A percentile compares a stretch with the other conserved stretches of the same genome.
phyloP scores from a whole-genome alignment of 1,140 invertebrate genomes.

The Wasmannia auropunctata region DNA sequence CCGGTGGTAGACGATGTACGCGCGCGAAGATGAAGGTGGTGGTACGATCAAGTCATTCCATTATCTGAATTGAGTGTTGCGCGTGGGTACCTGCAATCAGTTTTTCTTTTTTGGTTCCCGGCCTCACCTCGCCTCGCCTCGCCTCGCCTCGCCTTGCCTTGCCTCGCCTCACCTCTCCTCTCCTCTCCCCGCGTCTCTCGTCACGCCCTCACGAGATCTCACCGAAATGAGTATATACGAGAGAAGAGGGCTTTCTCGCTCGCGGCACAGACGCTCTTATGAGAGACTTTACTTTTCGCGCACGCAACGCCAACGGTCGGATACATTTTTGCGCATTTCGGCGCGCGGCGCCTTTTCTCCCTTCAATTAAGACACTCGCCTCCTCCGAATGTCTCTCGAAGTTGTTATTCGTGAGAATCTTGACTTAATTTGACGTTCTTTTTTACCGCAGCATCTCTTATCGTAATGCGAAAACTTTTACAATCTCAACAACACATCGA shows the following conservation, averaged over 20 bases:
- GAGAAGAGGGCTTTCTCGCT: not conserved
- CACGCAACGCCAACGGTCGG: slow-evolving; percentile 14
- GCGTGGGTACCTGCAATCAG: slow-evolving; percentile 77
- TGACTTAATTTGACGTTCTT: not conserved
- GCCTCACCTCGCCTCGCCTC: slow-evolving; percentile 30
- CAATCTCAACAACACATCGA: not conserved
- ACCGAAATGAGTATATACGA: slow-evolving; percentile 61
- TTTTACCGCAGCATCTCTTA: not conserved
- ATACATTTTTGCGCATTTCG: not conserved
- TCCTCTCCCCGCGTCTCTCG: slow-evolving; percentile 49
- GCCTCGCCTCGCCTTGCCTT: slow-evolving; percentile 64
- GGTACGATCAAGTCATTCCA: slow-evolving; percentile 83
- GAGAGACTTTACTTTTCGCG: slow-evolving; percentile 15
- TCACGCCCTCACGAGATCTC: slow-evolving; percentile 73
- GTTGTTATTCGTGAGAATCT: not conserved
- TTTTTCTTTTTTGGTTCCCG: slow-evolving; percentile 53
- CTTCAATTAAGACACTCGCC: not conserved
- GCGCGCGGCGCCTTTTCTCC: not conserved
- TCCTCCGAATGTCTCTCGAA: not conserved
- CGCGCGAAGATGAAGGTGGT: slow-evolving; percentile 68
- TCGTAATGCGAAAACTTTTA: not conserved
- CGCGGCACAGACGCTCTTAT: slow-evolving; percentile 10
- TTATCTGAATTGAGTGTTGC: slow-evolving; percentile 83
- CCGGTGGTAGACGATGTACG: slow-evolving; percentile 53
- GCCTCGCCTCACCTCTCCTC: slow-evolving; percentile 27